Evolutionary conservation across 2,888 invertebrate species (phyloP).

Genomic region (Enchytraeus crypticus): DNA sequence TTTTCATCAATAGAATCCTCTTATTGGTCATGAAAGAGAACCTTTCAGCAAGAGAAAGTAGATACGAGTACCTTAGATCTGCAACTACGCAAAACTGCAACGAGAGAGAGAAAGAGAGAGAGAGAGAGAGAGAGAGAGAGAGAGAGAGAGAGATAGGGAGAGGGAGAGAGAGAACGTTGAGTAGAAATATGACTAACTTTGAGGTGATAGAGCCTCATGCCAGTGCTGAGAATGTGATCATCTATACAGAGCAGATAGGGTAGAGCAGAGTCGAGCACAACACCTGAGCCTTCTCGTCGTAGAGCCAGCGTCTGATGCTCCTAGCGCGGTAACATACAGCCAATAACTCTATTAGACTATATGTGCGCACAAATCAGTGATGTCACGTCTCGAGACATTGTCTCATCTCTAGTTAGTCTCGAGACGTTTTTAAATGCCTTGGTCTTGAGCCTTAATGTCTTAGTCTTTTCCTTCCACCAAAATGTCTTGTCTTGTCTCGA

Average conservation of each 20-base stretch:
- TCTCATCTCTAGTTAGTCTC: too few relatives aligned
- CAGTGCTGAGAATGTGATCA: slow-evolving; percentile 28
- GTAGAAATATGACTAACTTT: slow-evolving; percentile 18
- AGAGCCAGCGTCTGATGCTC: slow-evolving; percentile 79
- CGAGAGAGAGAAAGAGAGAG: not conserved
- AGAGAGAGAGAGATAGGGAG: not conserved
- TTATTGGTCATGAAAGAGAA: too few relatives aligned
- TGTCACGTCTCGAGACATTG: too few relatives aligned
- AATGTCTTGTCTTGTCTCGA: too few relatives aligned
- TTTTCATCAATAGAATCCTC: too few relatives aligned
- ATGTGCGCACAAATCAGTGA: too few relatives aligned
- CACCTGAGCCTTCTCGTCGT: slow-evolving; percentile 71
- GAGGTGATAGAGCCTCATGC: slow-evolving; percentile 29
- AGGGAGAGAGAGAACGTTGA: not conserved
- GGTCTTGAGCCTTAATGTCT: too few relatives aligned
- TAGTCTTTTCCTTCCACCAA: too few relatives aligned
- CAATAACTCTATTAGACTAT: too few relatives aligned
- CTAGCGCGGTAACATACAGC: slow-evolving; percentile 51
- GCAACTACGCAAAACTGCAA: not conserved
- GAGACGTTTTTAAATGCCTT: too few relatives aligned
- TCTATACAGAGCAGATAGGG: slow-evolving; percentile 28
- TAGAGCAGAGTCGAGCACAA: slow-evolving; percentile 53
- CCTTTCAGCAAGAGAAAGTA: too few relatives aligned
- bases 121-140: not conserved
- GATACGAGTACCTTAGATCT: not conserved